Percentiles rank a stretch among this genome's conserved stretches.
Conservation (phyloP, 2,113 vertebrate species). For the Odontesthes bonariensis region DNA sequence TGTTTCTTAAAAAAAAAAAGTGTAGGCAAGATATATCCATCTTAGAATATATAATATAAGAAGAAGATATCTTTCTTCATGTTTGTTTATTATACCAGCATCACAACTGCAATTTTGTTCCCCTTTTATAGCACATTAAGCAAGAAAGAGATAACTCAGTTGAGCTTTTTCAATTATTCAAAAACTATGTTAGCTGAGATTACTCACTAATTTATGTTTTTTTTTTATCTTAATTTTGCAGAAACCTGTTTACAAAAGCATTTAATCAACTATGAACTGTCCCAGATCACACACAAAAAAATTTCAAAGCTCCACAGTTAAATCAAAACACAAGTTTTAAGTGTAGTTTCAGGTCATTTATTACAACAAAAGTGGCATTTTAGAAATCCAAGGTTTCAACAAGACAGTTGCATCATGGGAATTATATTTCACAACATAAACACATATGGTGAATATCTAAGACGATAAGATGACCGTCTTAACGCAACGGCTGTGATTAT, state of each 20-base stretch:
- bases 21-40: too few relatives aligned
- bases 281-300: background rate
- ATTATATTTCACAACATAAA: conserved; percentile 17
- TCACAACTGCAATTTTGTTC: too few relatives aligned
- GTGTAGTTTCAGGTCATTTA: background rate
- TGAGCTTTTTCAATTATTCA: too few relatives aligned
- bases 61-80: too few relatives aligned
- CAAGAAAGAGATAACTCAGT: too few relatives aligned
- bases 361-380: background rate
- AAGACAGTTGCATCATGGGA: background rate
- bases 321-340: background rate
- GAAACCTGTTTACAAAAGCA: conserved; percentile 22
- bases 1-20: too few relatives aligned
- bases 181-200: too few relatives aligned
- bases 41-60: too few relatives aligned
- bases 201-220: too few relatives aligned
- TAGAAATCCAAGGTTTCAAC: conserved; percentile 25
- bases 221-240: background rate
- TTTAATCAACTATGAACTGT: conserved; percentile 25
- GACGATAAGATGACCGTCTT: conserved; percentile 3
- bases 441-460: conserved; percentile 22
- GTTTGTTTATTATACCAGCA: too few relatives aligned
- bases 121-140: too few relatives aligned
- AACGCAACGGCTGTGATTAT: conserved; percentile 10
- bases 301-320: background rate